A percentile compares a stretch with the other conserved stretches of the same genome.
Conservation (phyloP, 2,797 vertebrate species). For the Poeciliopsis turneri region DNA sequence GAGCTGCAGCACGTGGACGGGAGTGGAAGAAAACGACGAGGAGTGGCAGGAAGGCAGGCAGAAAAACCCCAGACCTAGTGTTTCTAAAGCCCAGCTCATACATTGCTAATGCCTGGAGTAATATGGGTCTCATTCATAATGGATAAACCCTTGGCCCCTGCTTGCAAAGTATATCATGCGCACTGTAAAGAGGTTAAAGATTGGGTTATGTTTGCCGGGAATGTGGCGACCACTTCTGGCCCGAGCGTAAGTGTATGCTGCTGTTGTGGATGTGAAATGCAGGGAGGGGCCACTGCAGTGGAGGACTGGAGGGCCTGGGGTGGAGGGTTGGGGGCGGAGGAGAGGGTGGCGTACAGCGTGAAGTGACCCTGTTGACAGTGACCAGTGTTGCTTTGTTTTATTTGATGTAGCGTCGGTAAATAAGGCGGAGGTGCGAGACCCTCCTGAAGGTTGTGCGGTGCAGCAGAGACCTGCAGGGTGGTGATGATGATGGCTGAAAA, state of each 20-base stretch:
- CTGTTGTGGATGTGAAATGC: slow-evolving; percentile 45
- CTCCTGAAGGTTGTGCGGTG: background rate
- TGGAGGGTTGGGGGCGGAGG: background rate
- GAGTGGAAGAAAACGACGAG: slow-evolving; percentile 36
- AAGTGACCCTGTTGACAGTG: slow-evolving; percentile 15
- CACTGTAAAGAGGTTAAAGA: slow-evolving; percentile 81
- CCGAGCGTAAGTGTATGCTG: slow-evolving; percentile 52
- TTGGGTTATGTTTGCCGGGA: slow-evolving; percentile 73
- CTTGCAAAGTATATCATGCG: slow-evolving; percentile 79
- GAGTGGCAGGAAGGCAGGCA: slow-evolving; percentile 59
- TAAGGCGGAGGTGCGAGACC: slow-evolving; percentile 26
- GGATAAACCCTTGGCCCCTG: slow-evolving; percentile 70
- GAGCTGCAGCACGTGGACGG: slow-evolving; percentile 61
- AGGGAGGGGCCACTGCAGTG: slow-evolving; percentile 44
- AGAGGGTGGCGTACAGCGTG: slow-evolving; percentile 12
- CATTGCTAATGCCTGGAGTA: slow-evolving; percentile 83
- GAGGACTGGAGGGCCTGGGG: slow-evolving; percentile 6
- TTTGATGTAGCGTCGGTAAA: slow-evolving; percentile 33
- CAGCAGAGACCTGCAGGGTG: slow-evolving; percentile 17
- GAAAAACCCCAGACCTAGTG: slow-evolving; percentile 69
- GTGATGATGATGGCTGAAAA: background rate
- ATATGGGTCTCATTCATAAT: slow-evolving; percentile 85
- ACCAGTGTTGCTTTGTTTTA: background rate
- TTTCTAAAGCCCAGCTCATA: slow-evolving; percentile 82
- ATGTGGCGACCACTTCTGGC: slow-evolving; percentile 62